Conservation (phyloP, 2,797 vertebrate genomes). For the Lepilemur septentrionalis region DNA sequence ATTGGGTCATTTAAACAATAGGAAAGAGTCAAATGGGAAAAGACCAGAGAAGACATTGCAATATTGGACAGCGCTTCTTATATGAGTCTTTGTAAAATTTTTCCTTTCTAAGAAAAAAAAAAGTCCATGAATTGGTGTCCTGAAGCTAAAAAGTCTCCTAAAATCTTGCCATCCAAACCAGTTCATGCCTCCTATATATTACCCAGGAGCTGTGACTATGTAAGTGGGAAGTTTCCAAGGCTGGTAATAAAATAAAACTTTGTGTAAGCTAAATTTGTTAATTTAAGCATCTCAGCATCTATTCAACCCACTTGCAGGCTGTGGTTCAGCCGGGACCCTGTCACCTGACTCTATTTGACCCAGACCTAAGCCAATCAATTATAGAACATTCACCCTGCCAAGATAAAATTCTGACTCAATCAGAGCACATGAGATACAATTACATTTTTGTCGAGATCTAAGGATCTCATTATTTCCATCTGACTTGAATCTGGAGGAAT, state of each 20-base stretch:
- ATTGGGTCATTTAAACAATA: background rate
- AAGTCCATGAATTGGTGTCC: background rate
- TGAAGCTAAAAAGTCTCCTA: background rate
- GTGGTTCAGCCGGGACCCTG: background rate
- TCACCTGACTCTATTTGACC: background rate
- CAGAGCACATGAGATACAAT: background rate
- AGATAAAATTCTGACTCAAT: background rate
- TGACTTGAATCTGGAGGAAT: background rate
- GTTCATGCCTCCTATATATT: background rate
- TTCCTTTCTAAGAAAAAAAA: background rate
- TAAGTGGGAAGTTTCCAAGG: background rate
- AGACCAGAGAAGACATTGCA: background rate
- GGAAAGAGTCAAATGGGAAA: background rate
- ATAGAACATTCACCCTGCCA: background rate
- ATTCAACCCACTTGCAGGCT: background rate
- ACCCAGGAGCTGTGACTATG: background rate
- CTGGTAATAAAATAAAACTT: background rate
- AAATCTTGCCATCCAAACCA: background rate
- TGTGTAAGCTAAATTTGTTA: background rate
- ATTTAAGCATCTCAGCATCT: background rate
- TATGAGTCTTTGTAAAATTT: background rate
- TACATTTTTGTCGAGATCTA: background rate
- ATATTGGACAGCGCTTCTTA: background rate
- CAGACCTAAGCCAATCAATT: background rate
- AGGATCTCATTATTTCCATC: background rate